phyloP scores from a whole-genome alignment of 2,113 vertebrate genomes.

The Tragelaphus imberbis region DNA sequence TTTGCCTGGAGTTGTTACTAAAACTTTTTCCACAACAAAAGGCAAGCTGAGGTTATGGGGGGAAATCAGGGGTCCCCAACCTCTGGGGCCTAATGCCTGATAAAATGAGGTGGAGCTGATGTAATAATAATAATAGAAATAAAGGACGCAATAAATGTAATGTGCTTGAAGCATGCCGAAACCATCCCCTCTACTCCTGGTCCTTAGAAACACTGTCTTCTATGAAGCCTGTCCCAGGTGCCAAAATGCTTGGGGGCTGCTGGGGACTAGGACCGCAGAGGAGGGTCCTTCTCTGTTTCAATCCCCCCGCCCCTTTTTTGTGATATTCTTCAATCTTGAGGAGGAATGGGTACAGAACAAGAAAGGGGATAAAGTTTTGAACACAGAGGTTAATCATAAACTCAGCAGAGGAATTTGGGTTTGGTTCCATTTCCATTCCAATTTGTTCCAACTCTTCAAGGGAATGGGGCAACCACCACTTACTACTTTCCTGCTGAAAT shows the following conservation, averaged over 20 bases:
- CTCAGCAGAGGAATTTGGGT: background rate
- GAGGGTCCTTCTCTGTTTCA: background rate
- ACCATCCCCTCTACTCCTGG: background rate
- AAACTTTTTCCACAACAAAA: background rate
- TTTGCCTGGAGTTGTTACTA: background rate
- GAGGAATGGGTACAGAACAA: background rate
- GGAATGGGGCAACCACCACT: background rate
- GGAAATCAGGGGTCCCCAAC: background rate
- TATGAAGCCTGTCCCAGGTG: background rate
- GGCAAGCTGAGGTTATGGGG: background rate
- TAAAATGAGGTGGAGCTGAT: background rate
- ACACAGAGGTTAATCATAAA: background rate
- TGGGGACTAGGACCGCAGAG: background rate
- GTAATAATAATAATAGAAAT: background rate
- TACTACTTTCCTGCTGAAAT: background rate
- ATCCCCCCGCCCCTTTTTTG: background rate
- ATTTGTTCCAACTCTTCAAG: background rate
- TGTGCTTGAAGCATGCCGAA: background rate
- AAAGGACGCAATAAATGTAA: background rate
- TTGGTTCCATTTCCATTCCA: background rate
- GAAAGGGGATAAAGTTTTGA: background rate
- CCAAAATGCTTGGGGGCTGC: background rate
- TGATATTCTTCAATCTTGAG: background rate
- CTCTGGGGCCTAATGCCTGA: background rate
- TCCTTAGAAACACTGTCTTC: background rate